Evolutionary conservation across 2,797 vertebrate genomes (phyloP).

Genomic region (Xenops minutus): DNA sequence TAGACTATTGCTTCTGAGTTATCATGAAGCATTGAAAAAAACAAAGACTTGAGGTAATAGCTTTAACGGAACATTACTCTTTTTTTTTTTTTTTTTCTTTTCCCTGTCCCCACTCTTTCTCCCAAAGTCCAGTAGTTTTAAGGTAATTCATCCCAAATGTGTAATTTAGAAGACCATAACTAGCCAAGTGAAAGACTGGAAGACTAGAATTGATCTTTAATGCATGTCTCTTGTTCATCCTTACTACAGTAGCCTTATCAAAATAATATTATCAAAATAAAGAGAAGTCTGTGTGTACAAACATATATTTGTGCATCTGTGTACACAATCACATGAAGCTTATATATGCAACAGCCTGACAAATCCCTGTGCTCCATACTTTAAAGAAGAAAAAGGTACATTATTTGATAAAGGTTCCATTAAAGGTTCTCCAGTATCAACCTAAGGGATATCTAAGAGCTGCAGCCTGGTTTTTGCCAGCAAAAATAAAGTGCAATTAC

Average conservation of each 20-base stretch:
- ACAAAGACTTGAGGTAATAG: not conserved
- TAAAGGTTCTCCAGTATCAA: not conserved
- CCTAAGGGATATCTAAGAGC: not conserved
- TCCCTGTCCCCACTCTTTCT: rapidly evolving
- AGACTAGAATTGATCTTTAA: not conserved
- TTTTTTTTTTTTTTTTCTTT: too few species aligned
- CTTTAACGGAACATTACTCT: not conserved
- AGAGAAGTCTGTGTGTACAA: not conserved
- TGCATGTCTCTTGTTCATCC: not conserved
- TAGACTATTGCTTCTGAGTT: not conserved
- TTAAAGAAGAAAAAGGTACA: not conserved
- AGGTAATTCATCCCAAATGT: not conserved
- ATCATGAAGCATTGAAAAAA: not conserved
- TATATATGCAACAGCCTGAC: not conserved
- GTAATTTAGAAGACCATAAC: not conserved
- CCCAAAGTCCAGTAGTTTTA: not conserved
- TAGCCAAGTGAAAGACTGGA: not conserved
- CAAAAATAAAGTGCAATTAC: not conserved
- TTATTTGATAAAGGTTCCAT: not conserved
- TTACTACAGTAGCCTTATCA: not conserved
- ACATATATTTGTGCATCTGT: rapidly evolving
- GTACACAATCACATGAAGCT: not conserved
- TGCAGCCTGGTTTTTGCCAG: not conserved
- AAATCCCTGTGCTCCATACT: not conserved
- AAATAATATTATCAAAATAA: not conserved